Evolutionary conservation across 2,888 invertebrate species (phyloP).

Genomic region (Chrysotoxum bicinctum): DNA sequence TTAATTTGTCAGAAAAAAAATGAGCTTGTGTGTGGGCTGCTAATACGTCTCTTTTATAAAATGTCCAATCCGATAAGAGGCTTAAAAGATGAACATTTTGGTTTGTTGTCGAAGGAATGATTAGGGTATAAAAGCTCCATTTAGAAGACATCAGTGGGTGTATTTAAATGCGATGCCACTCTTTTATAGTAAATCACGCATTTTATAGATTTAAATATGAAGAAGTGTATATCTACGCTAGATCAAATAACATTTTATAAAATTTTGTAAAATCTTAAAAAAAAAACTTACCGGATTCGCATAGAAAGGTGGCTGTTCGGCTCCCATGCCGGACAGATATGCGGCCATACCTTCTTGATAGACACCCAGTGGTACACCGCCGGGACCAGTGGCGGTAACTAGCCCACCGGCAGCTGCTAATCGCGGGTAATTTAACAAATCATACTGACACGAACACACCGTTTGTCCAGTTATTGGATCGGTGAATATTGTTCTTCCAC

Average conservation of each 20-base stretch:
- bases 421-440: constrained; percentile 90
- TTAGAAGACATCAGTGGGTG: constrained; percentile 1
- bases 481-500: constrained; percentile 94
- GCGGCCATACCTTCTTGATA: constrained; percentile 92
- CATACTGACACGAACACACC: constrained; percentile 95
- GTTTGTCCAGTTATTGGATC: constrained; percentile 94
- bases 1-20: constrained; percentile 1
- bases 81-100: constrained; percentile 21
- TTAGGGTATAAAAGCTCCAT: neutral
- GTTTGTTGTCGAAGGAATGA: neutral
- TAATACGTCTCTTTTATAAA: constrained; percentile 26
- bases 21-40: constrained; percentile 6
- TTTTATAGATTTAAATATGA: neutral
- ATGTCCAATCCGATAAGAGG: constrained; percentile 12
- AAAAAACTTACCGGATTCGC: constrained; percentile 90
- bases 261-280: neutral
- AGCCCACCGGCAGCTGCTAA: constrained; percentile 83
- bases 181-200: neutral
- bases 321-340: constrained; percentile 91
- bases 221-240: neutral
- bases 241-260: neutral
- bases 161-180: neutral
- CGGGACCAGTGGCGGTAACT: constrained; percentile 82
- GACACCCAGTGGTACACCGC: constrained; percentile 90
- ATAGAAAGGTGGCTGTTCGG: constrained; percentile 93